phyloP scores from a whole-genome alignment of 2,888 invertebrate species.

The Tetropium fuscum region DNA sequence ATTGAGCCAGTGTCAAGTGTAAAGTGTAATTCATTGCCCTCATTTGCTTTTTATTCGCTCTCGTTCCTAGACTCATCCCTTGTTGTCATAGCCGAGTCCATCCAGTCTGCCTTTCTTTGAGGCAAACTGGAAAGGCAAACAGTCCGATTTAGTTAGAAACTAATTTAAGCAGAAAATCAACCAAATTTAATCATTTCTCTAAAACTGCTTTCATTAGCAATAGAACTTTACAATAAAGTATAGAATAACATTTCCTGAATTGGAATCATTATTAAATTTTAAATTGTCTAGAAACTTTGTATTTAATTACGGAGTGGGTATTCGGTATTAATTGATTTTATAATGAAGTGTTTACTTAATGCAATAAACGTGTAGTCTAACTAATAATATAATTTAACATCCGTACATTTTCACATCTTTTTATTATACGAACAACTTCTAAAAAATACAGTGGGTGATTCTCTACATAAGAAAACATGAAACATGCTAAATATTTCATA shows the following conservation, averaged over 20 bases:
- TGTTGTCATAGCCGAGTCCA: slow-evolving; percentile 14
- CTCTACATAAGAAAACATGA: too few species aligned
- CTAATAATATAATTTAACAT: slow-evolving; percentile 46
- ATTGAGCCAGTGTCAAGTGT: slow-evolving; percentile 58
- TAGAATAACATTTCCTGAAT: slow-evolving; percentile 63
- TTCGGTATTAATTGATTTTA: slow-evolving; percentile 55
- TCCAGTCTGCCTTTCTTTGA: slow-evolving; percentile 17
- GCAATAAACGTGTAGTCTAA: slow-evolving; percentile 44
- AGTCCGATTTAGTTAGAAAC: slow-evolving; percentile 56
- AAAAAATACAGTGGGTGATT: too few species aligned
- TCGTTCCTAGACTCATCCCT: slow-evolving; percentile 33
- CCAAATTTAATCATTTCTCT: slow-evolving; percentile 61
- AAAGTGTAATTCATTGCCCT: slow-evolving; percentile 57
- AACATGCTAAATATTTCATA: too few species aligned
- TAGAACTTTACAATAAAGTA: slow-evolving; percentile 62
- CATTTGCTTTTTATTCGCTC: slow-evolving; percentile 47
- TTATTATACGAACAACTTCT: too few species aligned
- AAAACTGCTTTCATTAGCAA: slow-evolving; percentile 62
- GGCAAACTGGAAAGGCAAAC: slow-evolving; percentile 46
- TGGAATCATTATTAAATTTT: slow-evolving; percentile 63
- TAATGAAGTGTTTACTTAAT: slow-evolving; percentile 48
- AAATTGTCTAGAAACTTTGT: slow-evolving; percentile 59
- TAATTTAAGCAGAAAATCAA: slow-evolving; percentile 62
- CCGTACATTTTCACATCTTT: too few species aligned
- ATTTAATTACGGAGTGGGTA: slow-evolving; percentile 60